These are phyloP conservation scores for Pseudomyrmex gracilis DNA, from an alignment of 1,140 invertebrate genomes.

Conservation along the genomic window DNA sequence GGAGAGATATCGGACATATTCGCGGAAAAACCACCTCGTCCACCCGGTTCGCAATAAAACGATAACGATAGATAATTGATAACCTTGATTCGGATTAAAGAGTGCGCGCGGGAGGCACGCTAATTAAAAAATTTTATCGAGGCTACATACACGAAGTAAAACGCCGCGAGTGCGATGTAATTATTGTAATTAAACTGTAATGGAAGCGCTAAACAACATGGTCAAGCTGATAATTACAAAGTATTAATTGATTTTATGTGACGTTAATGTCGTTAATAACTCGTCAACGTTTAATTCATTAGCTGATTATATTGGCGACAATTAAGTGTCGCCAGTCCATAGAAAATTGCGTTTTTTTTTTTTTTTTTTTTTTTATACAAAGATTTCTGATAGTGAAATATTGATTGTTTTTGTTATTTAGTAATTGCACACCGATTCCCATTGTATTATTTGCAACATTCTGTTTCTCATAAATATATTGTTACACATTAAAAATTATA, in stretches of 20 bases:
- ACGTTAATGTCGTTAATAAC: constrained; percentile 8
- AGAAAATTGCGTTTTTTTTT: no score
- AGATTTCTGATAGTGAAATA: no score
- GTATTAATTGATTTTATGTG: constrained; percentile 29
- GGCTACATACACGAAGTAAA: not conserved
- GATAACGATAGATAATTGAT: constrained; percentile 29
- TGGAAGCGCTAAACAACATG: constrained; percentile 9
- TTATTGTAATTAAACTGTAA: constrained; percentile 50
- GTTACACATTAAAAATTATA: not conserved
- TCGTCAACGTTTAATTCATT: constrained; percentile 9
- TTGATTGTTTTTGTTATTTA: not conserved
- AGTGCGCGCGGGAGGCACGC: not conserved
- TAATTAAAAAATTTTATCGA: constrained; percentile 46
- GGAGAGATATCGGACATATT: not conserved
- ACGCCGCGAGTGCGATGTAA: constrained; percentile 25
- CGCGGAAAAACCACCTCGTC: not conserved
- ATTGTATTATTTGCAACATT: not conserved
- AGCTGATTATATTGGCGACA: not conserved
- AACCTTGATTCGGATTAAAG: constrained; percentile 27
- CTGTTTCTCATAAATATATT: not conserved
- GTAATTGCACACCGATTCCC: no score
- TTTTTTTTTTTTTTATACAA: no score
- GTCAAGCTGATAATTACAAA: not conserved
- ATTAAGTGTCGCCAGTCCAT: no score
- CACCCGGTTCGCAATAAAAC: constrained; percentile 17